Evolutionary conservation across 2,113 vertebrate species (phyloP).

Genomic region (Platysteira castanea): DNA sequence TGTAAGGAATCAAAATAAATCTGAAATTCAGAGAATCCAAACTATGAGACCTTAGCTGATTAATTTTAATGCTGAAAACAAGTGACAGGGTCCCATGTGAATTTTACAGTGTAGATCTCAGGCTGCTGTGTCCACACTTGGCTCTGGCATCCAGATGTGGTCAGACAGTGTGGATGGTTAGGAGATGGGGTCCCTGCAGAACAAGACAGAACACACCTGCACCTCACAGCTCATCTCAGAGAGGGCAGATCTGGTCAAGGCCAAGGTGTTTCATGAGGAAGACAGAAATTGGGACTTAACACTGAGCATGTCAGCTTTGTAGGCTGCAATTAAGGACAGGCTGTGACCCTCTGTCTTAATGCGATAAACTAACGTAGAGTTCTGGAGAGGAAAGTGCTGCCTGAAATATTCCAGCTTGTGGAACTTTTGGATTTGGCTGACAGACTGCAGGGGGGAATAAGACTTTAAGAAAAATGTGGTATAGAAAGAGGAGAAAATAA

Average conservation of each 20-base stretch:
- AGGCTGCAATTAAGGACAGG: background rate
- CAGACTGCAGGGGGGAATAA: background rate
- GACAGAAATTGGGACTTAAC: background rate
- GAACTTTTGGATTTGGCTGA: background rate
- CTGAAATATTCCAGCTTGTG: background rate
- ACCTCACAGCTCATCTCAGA: background rate
- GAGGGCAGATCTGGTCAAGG: background rate
- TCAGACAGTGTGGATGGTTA: background rate
- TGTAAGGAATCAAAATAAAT: background rate
- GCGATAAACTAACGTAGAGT: background rate
- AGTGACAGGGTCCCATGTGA: background rate
- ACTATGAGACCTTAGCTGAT: background rate
- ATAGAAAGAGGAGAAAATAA: constrained; percentile 14
- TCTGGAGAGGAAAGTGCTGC: background rate
- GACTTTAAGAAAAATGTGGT: background rate
- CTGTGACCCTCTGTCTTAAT: background rate
- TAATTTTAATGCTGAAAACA: background rate
- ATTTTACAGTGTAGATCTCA: background rate
- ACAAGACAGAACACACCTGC: background rate
- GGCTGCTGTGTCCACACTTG: background rate
- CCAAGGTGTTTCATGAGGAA: background rate
- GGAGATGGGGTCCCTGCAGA: accelerated
- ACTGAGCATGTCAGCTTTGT: background rate
- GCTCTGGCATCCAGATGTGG: background rate
- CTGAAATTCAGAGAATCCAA: background rate